A percentile compares a stretch with the other conserved stretches of the same genome.
Evolutionary conservation across 1,140 invertebrate species (phyloP).

Genomic region (Zeugodacus cucurbitae): DNA sequence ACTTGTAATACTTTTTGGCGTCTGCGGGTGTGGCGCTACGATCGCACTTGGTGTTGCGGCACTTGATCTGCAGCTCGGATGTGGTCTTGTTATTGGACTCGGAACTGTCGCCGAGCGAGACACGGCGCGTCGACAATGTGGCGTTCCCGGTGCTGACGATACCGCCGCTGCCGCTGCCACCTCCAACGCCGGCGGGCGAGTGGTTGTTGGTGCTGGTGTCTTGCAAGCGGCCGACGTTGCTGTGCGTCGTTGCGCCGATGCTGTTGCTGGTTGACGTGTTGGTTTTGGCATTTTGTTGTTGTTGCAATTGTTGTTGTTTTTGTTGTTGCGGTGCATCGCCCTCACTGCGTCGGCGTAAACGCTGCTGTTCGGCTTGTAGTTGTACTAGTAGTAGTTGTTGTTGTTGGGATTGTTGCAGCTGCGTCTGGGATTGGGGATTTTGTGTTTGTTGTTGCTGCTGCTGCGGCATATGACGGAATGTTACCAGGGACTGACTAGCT

Average conservation of each 20-base stretch:
- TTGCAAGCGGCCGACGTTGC: constrained; percentile 44
- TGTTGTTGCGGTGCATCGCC: constrained; percentile 58
- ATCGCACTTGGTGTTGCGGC: constrained; percentile 82
- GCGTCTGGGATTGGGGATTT: constrained; percentile 45
- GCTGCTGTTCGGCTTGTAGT: constrained; percentile 54
- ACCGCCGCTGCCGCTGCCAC: neutral
- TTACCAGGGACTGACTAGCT: constrained; percentile 47
- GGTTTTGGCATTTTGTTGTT: constrained; percentile 40
- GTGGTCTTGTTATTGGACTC: constrained; percentile 48
- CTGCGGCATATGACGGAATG: constrained; percentile 42
- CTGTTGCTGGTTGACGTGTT: neutral
- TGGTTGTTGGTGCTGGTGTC: neutral
- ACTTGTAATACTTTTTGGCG: constrained; percentile 81
- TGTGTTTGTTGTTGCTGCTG: constrained; percentile 40
- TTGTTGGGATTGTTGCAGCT: constrained; percentile 49
- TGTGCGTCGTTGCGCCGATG: constrained; percentile 40
- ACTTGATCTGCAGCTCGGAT: constrained; percentile 70
- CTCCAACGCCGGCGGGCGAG: neutral
- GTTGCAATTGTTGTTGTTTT: constrained; percentile 46
- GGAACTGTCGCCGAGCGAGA: constrained; percentile 58
- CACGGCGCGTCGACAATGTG: constrained; percentile 48
- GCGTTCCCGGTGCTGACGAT: constrained; percentile 10
- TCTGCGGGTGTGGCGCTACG: constrained; percentile 73
- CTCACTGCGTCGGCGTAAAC: constrained; percentile 61
- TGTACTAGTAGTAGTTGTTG: constrained; percentile 53